phyloP scores from a whole-genome alignment of 2,888 invertebrate species.

The Chrysolina haemoptera region DNA sequence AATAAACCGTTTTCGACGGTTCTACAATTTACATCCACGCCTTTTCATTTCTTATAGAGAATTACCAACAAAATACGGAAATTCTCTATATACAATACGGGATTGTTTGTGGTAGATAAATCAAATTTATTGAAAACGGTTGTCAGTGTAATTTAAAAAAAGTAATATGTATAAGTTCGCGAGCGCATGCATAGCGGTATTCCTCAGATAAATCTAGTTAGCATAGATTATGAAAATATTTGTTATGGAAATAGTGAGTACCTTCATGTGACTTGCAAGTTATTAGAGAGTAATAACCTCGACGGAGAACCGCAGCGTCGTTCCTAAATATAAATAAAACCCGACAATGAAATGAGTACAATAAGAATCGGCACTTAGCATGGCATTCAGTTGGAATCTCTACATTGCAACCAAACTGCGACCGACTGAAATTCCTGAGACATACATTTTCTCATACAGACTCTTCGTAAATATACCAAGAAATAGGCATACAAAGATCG shows the following conservation, averaged over 20 bases:
- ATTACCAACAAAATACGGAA: too few relatives aligned
- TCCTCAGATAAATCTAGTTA: conserved; percentile 19
- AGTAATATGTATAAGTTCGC: background rate
- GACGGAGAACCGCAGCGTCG: conserved; percentile 41
- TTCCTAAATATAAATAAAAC: conserved; percentile 38
- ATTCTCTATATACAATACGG: background rate
- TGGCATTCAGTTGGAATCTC: background rate
- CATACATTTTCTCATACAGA: background rate
- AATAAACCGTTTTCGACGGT: too few relatives aligned
- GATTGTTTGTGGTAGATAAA: background rate
- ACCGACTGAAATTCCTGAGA: background rate
- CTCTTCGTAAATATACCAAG: too few relatives aligned
- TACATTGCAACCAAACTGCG: background rate
- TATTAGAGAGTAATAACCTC: conserved; percentile 52
- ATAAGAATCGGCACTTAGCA: conserved; percentile 14
- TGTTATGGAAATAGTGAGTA: conserved; percentile 40
- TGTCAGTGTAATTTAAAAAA: background rate
- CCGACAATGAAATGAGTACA: conserved; percentile 41
- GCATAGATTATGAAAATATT: conserved; percentile 41
- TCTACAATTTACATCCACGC: too few relatives aligned
- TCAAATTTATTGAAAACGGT: background rate
- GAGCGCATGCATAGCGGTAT: conserved; percentile 14
- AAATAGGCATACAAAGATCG: too few relatives aligned
- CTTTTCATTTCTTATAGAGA: too few relatives aligned
- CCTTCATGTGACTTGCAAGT: conserved; percentile 45